A percentile compares a stretch with the other conserved stretches of the same genome.
Conservation (phyloP, 2,797 vertebrate species). For the Falco biarmicus region DNA sequence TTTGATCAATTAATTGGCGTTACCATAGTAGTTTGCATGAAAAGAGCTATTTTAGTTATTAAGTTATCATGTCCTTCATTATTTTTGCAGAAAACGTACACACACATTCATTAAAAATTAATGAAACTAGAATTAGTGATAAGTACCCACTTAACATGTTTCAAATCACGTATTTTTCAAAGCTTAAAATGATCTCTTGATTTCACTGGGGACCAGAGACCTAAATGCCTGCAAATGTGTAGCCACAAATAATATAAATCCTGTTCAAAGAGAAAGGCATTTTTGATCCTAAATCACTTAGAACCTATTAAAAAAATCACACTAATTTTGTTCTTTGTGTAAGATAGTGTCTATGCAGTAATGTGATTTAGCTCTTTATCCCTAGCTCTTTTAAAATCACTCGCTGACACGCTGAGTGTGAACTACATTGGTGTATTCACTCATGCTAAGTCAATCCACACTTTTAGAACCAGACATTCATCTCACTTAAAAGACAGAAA, state of each 20-base stretch:
- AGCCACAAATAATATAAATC: background rate
- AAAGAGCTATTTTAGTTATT: background rate
- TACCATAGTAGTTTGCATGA: background rate
- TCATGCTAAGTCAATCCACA: background rate
- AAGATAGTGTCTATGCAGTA: background rate
- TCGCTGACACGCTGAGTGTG: background rate
- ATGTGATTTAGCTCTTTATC: background rate
- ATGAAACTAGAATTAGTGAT: conserved; percentile 1
- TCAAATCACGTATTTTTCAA: background rate
- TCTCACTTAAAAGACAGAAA: background rate
- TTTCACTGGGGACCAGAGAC: background rate
- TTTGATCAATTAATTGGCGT: background rate
- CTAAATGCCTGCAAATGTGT: background rate
- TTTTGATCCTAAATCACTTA: background rate
- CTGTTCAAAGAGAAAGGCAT: background rate
- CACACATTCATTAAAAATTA: conserved; percentile 6
- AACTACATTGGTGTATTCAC: background rate
- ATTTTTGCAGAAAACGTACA: conserved; percentile 19
- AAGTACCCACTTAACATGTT: background rate
- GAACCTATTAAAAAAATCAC: background rate
- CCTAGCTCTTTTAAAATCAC: background rate
- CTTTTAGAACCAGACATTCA: background rate
- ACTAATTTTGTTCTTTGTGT: background rate
- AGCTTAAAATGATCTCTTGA: background rate
- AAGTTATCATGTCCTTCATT: background rate